phyloP scores from a whole-genome alignment of 1,140 invertebrate species.

The Metopolophium dirhodum region DNA sequence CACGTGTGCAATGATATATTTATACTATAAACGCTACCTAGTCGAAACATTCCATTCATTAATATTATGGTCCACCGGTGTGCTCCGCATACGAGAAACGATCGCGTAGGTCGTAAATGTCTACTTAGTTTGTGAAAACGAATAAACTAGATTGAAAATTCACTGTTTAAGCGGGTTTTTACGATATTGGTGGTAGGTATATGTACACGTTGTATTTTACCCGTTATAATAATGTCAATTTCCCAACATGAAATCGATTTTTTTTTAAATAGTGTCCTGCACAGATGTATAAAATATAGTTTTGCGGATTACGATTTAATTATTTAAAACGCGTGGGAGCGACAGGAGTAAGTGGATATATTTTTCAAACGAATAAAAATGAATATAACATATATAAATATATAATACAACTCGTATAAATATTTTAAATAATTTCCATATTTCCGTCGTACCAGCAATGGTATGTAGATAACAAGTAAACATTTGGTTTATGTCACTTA shows the following conservation, averaged over 20 bases:
- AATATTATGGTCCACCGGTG: not conserved
- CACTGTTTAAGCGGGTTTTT: not conserved
- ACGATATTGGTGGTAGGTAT: not conserved
- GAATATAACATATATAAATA: not conserved
- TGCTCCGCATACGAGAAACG: not conserved
- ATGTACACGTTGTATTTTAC: not conserved
- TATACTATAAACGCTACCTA: not conserved
- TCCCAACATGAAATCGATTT: not conserved
- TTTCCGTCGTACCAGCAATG: not conserved
- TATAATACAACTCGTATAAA: not conserved
- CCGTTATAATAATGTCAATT: not conserved
- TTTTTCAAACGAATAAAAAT: not conserved
- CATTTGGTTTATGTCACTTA: not conserved
- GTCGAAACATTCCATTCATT: not conserved
- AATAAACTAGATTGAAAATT: not conserved
- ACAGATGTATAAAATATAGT: not conserved
- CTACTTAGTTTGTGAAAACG: not conserved
- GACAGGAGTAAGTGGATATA: not conserved
- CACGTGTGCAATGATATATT: not conserved
- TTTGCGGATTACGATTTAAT: not conserved
- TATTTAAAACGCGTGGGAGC: not conserved
- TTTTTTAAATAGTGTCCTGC: not conserved
- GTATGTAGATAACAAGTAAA: not conserved
- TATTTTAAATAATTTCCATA: not conserved
- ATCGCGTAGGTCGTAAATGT: not conserved